Conservation (phyloP, 92 coral and sea anemone species). For the Nematostella vectensis region DNA sequence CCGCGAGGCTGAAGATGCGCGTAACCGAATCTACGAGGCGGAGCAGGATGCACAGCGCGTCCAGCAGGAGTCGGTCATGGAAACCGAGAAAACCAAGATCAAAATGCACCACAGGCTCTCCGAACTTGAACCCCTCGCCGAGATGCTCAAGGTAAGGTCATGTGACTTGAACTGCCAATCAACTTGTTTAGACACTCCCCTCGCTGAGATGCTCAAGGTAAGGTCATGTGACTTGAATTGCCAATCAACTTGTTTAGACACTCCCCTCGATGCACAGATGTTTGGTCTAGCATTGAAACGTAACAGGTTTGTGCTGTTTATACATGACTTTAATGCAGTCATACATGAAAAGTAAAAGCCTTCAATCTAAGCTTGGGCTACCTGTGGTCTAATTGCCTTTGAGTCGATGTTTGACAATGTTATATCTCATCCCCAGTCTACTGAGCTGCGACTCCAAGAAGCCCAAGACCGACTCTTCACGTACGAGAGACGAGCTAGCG, state of each 20-base stretch:
- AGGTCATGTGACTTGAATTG: not conserved
- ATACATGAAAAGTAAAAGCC: too few species aligned
- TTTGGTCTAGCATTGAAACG: too few species aligned
- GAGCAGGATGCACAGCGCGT: conserved; percentile 78
- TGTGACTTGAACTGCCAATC: too few species aligned
- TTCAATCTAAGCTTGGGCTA: too few species aligned
- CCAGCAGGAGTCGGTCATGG: conserved; percentile 78
- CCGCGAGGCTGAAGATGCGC: conserved; percentile 85
- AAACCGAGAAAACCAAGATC: conserved; percentile 77
- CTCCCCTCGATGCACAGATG: conserved; percentile 94
- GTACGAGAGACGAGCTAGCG: conserved; percentile 90
- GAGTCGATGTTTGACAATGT: not conserved
- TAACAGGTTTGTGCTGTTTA: too few species aligned
- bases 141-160: conserved; percentile 71
- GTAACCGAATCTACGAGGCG: conserved; percentile 63
- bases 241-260: too few species aligned
- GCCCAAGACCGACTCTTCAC: conserved; percentile 84
- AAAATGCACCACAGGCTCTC: conserved; percentile 89
- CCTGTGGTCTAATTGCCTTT: too few species aligned
- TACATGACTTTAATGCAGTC: too few species aligned
- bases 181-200: too few species aligned
- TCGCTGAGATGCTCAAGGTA: conserved; percentile 93
- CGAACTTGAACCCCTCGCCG: conserved; percentile 93
- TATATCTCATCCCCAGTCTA: conserved; percentile 33
- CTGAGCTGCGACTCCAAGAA: conserved; percentile 86